These are phyloP conservation scores for Neuroterus valhalla DNA, from an alignment of 1,140 invertebrate genomes.

Conservation along the genomic window DNA sequence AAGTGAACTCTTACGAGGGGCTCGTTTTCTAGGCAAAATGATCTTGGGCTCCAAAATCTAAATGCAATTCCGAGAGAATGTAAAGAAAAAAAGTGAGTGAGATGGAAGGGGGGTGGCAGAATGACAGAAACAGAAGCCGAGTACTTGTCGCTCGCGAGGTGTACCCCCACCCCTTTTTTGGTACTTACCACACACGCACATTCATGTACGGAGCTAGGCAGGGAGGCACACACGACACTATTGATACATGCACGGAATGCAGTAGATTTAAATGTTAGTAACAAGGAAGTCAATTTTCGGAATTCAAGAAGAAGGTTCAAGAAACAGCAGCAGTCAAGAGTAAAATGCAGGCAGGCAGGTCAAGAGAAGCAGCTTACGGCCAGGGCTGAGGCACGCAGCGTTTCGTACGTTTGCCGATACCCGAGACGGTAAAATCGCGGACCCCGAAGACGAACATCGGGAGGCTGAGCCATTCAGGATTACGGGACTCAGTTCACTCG, in stretches of 20 bases:
- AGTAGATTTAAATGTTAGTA: background rate
- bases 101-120: constrained; percentile 18
- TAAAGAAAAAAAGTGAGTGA: constrained; percentile 17
- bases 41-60: background rate
- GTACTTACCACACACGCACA: constrained; percentile 43
- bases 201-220: constrained; percentile 33
- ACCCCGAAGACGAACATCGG: constrained; percentile 33
- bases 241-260: constrained; percentile 12
- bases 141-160: constrained; percentile 31
- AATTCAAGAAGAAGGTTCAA: background rate
- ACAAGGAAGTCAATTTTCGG: constrained; percentile 9
- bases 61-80: background rate
- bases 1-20: background rate
- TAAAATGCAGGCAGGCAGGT: background rate
- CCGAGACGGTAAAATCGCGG: constrained; percentile 33
- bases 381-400: constrained; percentile 35
- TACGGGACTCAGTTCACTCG: constrained; percentile 65
- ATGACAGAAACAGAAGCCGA: constrained; percentile 27
- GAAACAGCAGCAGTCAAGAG: background rate
- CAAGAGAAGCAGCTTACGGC: constrained; percentile 24
- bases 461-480: constrained; percentile 63
- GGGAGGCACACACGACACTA: constrained; percentile 33
- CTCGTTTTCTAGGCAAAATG: background rate
- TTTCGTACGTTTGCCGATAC: constrained; percentile 33
- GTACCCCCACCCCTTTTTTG: constrained; percentile 35